Evolutionary conservation across 2,797 vertebrate species (phyloP).

Genomic region (Chromis chromis): DNA sequence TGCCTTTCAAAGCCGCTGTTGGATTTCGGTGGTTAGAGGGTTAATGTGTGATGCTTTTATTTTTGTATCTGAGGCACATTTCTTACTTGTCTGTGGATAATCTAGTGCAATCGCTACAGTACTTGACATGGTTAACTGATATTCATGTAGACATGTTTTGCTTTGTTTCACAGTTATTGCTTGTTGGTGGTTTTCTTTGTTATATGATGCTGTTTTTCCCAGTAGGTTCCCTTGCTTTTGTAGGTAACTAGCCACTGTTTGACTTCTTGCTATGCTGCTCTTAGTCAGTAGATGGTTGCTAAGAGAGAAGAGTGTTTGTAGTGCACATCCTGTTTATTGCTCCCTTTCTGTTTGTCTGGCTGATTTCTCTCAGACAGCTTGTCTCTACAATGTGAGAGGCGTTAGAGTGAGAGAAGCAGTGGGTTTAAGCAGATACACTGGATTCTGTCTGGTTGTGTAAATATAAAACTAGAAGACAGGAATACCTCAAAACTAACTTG

Average conservation of each 20-base stretch:
- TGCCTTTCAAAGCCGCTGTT: no score
- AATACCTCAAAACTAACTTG: no score
- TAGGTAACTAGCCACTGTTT: background rate
- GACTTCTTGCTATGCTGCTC: no score
- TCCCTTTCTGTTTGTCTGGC: background rate
- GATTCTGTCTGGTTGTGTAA: no score
- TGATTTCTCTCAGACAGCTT: background rate
- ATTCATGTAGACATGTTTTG: background rate
- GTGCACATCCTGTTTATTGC: background rate
- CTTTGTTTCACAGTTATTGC: background rate
- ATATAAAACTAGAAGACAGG: no score
- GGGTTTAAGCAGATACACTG: background rate
- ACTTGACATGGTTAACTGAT: background rate
- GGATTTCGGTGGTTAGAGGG: no score
- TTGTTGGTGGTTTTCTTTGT: background rate
- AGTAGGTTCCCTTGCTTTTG: background rate
- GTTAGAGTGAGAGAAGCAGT: background rate
- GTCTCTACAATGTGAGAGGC: background rate
- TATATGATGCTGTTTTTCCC: background rate
- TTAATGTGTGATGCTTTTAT: constrained; percentile 18
- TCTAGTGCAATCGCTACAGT: background rate
- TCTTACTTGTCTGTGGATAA: background rate
- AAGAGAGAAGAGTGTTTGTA: background rate
- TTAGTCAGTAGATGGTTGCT: constrained; percentile 3
- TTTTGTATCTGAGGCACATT: constrained; percentile 22